Conservation (phyloP, 2,797 vertebrate species). For the Telmatherina bonti region DNA sequence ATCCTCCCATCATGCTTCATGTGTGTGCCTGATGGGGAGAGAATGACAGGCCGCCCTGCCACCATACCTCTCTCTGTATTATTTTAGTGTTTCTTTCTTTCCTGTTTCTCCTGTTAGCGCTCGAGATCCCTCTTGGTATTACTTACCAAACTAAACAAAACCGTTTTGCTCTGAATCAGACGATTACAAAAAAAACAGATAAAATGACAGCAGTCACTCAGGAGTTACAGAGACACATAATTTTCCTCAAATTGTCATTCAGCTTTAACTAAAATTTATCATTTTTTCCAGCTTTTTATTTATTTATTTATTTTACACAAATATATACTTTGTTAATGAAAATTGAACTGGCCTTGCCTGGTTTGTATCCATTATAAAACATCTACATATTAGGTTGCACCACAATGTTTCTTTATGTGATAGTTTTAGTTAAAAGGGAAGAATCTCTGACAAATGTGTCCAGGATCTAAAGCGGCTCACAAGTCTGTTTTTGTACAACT, state of each 20-base stretch:
- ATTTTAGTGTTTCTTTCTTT: slow-evolving; percentile 12
- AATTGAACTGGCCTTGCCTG: not conserved
- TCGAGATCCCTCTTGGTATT: not conserved
- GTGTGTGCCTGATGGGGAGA: slow-evolving; percentile 85
- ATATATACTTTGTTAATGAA: not conserved
- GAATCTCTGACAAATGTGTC: not conserved
- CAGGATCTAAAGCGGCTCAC: not conserved
- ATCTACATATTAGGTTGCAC: not conserved
- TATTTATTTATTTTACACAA: too few species aligned
- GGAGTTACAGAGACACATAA: too few species aligned
- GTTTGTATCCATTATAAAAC: not conserved
- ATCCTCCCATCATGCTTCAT: slow-evolving; percentile 91
- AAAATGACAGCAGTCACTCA: not conserved
- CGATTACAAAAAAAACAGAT: not conserved
- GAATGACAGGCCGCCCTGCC: slow-evolving; percentile 78
- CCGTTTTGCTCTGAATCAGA: not conserved
- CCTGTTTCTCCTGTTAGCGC: slow-evolving; percentile 1
- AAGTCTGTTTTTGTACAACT: not conserved
- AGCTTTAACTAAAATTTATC: not conserved
- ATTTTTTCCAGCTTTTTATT: not conserved
- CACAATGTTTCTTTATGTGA: not conserved
- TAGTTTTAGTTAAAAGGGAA: not conserved
- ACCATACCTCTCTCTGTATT: slow-evolving; percentile 60
- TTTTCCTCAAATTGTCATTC: not conserved
- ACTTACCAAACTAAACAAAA: slow-evolving; percentile 5